phyloP scores from a whole-genome alignment of 2,888 invertebrate species.

The Platycheirus rosarum region DNA sequence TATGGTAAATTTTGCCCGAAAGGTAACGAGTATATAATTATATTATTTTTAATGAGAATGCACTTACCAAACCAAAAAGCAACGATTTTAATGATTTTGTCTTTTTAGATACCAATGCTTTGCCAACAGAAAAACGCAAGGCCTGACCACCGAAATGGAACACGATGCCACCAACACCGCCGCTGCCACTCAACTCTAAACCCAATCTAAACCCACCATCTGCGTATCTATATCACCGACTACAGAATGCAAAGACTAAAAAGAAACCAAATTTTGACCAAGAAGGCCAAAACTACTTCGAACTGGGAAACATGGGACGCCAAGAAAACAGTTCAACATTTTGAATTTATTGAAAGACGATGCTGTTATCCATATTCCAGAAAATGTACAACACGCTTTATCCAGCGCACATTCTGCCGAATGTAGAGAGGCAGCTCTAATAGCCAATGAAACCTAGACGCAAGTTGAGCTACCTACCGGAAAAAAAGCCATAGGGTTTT shows the following conservation, averaged over 20 bases:
- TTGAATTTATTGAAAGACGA: not conserved
- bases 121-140: not conserved
- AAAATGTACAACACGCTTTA: not conserved
- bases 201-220: no score
- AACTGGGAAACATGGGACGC: not conserved
- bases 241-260: not conserved
- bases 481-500: no score
- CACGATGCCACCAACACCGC: not conserved
- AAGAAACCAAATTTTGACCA: not conserved
- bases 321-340: not conserved
- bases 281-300: not conserved
- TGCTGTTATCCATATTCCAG: not conserved
- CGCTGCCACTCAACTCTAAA: no score
- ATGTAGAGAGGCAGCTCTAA: slow-evolving; percentile 1
- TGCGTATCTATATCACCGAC: no score
- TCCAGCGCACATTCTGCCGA: not conserved
- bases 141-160: not conserved
- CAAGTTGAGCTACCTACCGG: no score
- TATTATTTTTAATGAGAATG: not conserved
- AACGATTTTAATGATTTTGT: no score
- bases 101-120: no score
- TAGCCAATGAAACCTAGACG: slow-evolving; percentile 5
- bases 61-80: not conserved
- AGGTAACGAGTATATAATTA: not conserved
- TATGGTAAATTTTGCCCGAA: slow-evolving; percentile 15